Percentiles rank a stretch among this genome's conserved stretches.
Conservation (phyloP, 1,140 invertebrate genomes). For the Propsilocerus akamusi region DNA sequence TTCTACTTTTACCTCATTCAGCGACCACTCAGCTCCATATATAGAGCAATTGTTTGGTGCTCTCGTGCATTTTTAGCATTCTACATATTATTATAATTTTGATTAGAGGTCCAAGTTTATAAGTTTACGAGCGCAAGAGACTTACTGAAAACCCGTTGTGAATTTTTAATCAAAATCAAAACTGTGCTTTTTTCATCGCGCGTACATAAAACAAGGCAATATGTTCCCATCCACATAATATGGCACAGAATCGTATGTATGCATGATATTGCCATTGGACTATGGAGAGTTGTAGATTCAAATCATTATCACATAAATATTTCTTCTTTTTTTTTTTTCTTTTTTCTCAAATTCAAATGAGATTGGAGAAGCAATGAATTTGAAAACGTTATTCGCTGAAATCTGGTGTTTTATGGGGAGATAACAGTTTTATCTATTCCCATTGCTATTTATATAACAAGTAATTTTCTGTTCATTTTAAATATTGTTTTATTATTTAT, state of each 20-base stretch:
- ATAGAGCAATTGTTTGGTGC: not conserved
- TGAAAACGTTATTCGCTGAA: not conserved
- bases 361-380: not conserved
- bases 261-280: not conserved
- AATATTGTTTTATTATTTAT: not conserved
- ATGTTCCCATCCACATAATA: not conserved
- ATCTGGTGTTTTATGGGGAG: not conserved
- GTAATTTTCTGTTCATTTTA: not conserved
- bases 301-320: constrained; percentile 1
- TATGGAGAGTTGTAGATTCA: not conserved
- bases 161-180: not conserved
- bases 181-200: not conserved
- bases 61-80: not conserved
- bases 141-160: not conserved
- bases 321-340: too few species aligned
- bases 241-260: not conserved
- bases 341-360: not conserved
- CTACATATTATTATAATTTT: not conserved
- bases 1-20: too few species aligned
- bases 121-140: not conserved
- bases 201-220: not conserved
- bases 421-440: constrained; percentile 3
- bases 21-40: not conserved
- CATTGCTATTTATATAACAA: not conserved
- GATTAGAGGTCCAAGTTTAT: not conserved